Conservation (phyloP, 2,797 vertebrate genomes). For the Carapus acus region DNA sequence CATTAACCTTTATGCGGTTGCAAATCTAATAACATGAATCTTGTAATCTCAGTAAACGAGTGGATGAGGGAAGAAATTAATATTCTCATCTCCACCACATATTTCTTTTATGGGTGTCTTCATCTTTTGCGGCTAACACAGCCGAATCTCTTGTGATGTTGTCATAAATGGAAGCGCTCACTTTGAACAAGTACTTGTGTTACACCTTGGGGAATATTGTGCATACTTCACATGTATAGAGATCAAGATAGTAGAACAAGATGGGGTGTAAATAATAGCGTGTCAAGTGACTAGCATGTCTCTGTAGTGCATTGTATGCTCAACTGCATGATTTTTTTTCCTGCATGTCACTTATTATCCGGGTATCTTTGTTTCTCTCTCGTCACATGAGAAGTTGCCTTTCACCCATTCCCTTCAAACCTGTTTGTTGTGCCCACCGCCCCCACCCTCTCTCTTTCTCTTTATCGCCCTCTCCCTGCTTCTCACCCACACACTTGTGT, state of each 20-base stretch:
- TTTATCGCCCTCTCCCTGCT: constrained; percentile 6
- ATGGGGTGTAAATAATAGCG: constrained; percentile 33
- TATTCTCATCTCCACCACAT: neutral
- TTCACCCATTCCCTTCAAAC: constrained; percentile 51
- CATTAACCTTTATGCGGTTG: neutral
- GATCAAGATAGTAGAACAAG: constrained; percentile 9
- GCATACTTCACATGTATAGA: constrained; percentile 26
- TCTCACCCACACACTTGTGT: neutral
- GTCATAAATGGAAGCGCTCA: constrained; percentile 1
- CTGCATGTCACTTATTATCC: too few species aligned
- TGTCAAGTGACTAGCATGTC: too few species aligned
- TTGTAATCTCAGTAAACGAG: neutral
- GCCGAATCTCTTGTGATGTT: neutral
- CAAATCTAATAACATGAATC: neutral
- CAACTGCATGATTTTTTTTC: too few species aligned
- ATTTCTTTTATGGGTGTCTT: neutral
- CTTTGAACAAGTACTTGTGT: constrained; percentile 1
- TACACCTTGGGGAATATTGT: neutral
- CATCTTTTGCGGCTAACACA: too few species aligned
- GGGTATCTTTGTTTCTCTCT: constrained; percentile 64
- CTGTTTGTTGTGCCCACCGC: constrained; percentile 37
- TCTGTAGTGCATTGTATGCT: constrained; percentile 55
- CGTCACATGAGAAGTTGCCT: constrained; percentile 61
- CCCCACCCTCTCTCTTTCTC: constrained; percentile 19
- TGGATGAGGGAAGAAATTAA: neutral